Evolutionary conservation across 2,888 invertebrate species (phyloP), one percentile per base, ranked within the genome.

Genomic region (Drosophila testacea): DNA sequence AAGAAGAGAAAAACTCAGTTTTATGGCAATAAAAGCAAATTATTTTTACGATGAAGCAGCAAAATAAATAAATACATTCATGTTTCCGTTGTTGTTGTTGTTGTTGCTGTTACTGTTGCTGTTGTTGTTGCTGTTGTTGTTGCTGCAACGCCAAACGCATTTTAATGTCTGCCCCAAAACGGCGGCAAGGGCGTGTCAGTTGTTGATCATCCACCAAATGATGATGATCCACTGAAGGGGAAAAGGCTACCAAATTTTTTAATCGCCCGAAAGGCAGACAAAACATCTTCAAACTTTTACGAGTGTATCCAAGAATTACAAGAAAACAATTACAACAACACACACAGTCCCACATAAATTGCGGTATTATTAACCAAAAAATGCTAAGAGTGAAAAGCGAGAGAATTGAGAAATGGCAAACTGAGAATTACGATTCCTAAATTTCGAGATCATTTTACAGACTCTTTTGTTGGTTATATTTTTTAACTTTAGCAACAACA

Each of bases 21-120:
- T 52, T 57, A 48, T 57, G 72, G 77, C 74, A 83, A 85, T 81
- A 83, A 85, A 88, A 79, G 55, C 75, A 83, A 83, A 83, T 87
- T 80, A 84, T 83, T 84, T 87, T 82, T 83, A 84, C 82, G 84
- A 84, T 82, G 78, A 73, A 73, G 64, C 74, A 51, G 77, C 73
- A 69, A 80, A 84, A 82, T 85, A 83, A 83, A 83, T 83, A 86
- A 83, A 83, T 79, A 77, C 73, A 77, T 73, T 70, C 50, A 48
- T 54, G 48, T 69, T 62, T 77, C 68, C 73, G 30, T 30, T 30
- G 69, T 48, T 74, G 70, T 36, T 34, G 55, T 13, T 59, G 59
- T 4, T 22, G 55, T 60, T 63, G 27, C 38, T 64, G 52, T 38
- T 50, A 59, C 36, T 57, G 59, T 22, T 30, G 30, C 3, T 30